These are phyloP conservation scores for Arion vulgaris DNA, from an alignment of 1,140 invertebrate species.

Conservation along the genomic window DNA sequence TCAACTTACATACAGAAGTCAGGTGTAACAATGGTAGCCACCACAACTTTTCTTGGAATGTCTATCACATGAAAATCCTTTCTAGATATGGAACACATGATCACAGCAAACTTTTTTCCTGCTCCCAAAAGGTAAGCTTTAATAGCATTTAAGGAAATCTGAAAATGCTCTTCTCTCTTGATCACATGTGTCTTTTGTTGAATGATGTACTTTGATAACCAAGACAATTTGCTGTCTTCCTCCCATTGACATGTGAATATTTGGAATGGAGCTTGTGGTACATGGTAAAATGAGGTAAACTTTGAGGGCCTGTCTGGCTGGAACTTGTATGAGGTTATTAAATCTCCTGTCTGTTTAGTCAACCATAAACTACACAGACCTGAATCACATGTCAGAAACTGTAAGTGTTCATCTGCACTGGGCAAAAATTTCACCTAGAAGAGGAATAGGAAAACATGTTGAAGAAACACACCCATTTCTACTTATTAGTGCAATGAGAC, in stretches of 20 bases:
- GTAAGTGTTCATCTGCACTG: neutral
- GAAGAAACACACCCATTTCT: too few species aligned
- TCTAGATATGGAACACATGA: constrained; percentile 37
- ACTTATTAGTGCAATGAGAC: too few species aligned
- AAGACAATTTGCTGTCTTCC: constrained; percentile 1
- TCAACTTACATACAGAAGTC: constrained; percentile 36
- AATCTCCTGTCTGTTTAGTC: neutral
- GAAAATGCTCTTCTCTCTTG: constrained; percentile 9
- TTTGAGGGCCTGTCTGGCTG: neutral
- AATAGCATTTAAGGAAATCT: neutral
- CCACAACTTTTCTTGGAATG: constrained; percentile 10
- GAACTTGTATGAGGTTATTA: constrained; percentile 1
- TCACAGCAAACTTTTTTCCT: constrained; percentile 26
- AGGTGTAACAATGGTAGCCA: constrained; percentile 26
- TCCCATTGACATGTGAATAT: constrained; percentile 25
- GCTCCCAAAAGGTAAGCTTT: constrained; percentile 34
- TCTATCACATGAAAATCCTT: constrained; percentile 33
- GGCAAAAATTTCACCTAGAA: constrained; percentile 28
- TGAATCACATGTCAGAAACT: constrained; percentile 33
- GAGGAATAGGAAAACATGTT: too few species aligned
- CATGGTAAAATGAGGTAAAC: constrained; percentile 27
- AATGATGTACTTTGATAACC: constrained; percentile 8
- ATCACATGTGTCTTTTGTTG: neutral
- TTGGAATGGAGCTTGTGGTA: neutral
- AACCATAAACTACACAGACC: neutral